Conservation (phyloP, 2,888 invertebrate genomes). For the Scaptomyza cyrtandrae region DNA sequence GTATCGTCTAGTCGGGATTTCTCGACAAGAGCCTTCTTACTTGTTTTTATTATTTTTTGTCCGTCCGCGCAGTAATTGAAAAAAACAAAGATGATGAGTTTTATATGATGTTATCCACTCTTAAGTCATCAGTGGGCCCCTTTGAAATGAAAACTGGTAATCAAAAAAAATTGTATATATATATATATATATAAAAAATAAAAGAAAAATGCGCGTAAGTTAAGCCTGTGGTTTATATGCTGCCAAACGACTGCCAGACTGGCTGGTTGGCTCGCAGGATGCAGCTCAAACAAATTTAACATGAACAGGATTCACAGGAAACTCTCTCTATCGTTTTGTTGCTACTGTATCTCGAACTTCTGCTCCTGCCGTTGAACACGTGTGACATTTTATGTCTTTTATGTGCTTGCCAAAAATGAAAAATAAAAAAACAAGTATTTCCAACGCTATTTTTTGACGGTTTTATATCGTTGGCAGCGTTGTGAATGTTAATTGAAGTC, state of each 20-base stretch:
- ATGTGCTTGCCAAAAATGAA: constrained; percentile 49
- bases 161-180: constrained; percentile 47
- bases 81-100: constrained; percentile 59
- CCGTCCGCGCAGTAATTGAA: constrained; percentile 62
- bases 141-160: constrained; percentile 68
- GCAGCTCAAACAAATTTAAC: constrained; percentile 40
- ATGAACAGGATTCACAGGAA: constrained; percentile 37
- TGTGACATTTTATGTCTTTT: constrained; percentile 65
- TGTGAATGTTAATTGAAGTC: constrained; percentile 62
- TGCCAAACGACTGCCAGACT: constrained; percentile 35
- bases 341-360: neutral
- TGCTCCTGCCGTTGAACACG: constrained; percentile 38
- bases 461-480: constrained; percentile 34
- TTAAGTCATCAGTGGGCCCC: constrained; percentile 54
- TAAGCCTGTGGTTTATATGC: constrained; percentile 65
- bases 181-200: constrained; percentile 1
- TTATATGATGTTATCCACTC: constrained; percentile 73
- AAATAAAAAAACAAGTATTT: constrained; percentile 3
- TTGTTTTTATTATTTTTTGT: constrained; percentile 29
- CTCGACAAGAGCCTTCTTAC: too few species aligned
- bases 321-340: constrained; percentile 4
- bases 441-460: constrained; percentile 42
- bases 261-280: constrained; percentile 30
- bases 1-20: too few species aligned
- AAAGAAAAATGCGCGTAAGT: constrained; percentile 44